These are phyloP conservation scores for Trematomus loennbergii DNA, from an alignment of 2,113 vertebrate species.

Conservation along the genomic window DNA sequence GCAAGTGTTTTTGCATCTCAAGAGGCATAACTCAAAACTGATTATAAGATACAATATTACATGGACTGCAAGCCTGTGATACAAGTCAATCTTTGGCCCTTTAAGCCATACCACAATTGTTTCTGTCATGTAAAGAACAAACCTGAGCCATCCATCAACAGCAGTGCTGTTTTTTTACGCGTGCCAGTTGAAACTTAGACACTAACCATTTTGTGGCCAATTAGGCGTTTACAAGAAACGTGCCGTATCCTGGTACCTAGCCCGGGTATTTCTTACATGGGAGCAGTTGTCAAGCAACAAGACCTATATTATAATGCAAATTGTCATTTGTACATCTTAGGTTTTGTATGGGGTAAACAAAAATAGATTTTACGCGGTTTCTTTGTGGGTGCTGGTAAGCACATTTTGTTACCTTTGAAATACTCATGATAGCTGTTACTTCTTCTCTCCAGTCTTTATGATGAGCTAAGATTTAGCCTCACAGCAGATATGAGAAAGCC, in stretches of 20 bases:
- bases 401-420: not conserved
- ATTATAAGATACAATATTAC: not conserved
- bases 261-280: not conserved
- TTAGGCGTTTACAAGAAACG: not conserved
- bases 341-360: not conserved
- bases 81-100: not conserved
- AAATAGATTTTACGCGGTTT: too few relatives aligned
- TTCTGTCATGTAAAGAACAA: too few relatives aligned
- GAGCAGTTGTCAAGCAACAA: not conserved
- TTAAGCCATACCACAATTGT: not conserved
- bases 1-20: not conserved
- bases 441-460: not conserved
- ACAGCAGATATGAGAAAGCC: not conserved
- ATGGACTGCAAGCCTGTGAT: not conserved
- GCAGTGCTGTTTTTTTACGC: too few relatives aligned
- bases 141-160: too few relatives aligned
- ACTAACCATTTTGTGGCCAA: not conserved
- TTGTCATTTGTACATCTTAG: not conserved
- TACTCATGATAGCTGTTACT: not conserved
- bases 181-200: too few relatives aligned
- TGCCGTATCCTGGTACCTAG: not conserved
- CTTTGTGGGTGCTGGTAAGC: not conserved
- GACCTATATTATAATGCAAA: not conserved
- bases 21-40: not conserved
- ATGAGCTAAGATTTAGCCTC: not conserved